A percentile compares a stretch with the other conserved stretches of the same genome.
These are phyloP conservation scores for Brachionus plicatilis DNA, from an alignment of 1,140 invertebrate species.

Conservation along the genomic window DNA sequence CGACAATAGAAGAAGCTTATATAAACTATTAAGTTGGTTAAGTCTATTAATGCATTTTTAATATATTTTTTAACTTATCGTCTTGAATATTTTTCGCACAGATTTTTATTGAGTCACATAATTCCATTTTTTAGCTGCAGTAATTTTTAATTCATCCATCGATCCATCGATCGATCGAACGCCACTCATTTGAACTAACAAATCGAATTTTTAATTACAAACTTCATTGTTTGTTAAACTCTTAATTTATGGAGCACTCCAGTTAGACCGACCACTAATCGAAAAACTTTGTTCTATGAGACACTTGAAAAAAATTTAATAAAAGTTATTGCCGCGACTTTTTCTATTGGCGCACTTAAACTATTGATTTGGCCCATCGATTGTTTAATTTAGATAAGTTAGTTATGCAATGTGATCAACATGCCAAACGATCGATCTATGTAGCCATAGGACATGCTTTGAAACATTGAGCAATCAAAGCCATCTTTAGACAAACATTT, in stretches of 20 bases:
- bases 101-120: too few relatives aligned
- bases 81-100: too few relatives aligned
- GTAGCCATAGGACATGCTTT: neutral
- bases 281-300: neutral
- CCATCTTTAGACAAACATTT: neutral
- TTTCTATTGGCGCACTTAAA: neutral
- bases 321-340: neutral
- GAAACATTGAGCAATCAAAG: neutral
- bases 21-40: too few relatives aligned
- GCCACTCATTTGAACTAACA: neutral
- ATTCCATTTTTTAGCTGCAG: too few relatives aligned
- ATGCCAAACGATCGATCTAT: neutral
- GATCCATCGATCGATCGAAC: neutral
- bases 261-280: neutral
- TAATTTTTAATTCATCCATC: neutral
- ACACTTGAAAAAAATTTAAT: neutral
- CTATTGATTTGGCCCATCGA: neutral
- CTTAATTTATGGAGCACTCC: neutral
- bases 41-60: too few relatives aligned
- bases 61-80: too few relatives aligned
- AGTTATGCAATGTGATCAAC: neutral
- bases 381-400: neutral
- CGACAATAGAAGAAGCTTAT: too few relatives aligned
- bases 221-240: neutral
- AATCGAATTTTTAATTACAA: slow-evolving; percentile 12